These are phyloP conservation scores for Megatriorchis doriae DNA, from an alignment of 2,113 vertebrate genomes.

Conservation along the genomic window DNA sequence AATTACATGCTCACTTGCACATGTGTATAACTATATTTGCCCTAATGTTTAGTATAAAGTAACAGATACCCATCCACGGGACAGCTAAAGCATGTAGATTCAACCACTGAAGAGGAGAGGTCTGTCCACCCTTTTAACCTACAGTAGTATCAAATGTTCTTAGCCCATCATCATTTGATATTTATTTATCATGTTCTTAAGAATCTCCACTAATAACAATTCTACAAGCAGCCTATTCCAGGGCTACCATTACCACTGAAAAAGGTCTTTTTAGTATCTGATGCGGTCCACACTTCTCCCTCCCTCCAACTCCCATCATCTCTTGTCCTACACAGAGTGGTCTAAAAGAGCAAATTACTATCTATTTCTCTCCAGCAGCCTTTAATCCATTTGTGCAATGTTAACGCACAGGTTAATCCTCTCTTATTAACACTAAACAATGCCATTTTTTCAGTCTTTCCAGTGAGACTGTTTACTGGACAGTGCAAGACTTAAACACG, in stretches of 20 bases:
- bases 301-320: not conserved
- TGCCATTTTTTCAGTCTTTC: not conserved
- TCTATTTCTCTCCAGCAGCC: not conserved
- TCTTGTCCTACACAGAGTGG: not conserved
- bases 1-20: not conserved
- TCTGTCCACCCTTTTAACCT: not conserved
- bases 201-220: not conserved
- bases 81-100: not conserved
- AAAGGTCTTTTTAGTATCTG: not conserved
- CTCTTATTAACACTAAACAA: not conserved
- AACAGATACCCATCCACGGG: not conserved
- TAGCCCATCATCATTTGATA: not conserved
- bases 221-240: not conserved
- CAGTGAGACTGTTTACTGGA: not conserved
- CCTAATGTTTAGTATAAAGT: not conserved
- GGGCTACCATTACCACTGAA: not conserved
- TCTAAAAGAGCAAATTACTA: not conserved
- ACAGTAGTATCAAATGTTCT: not conserved
- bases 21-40: not conserved
- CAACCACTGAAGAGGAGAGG: not conserved
- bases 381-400: not conserved
- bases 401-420: not conserved
- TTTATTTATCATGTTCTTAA: not conserved
- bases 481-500: not conserved
- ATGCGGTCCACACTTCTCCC: not conserved